Percentiles rank a stretch among this genome's conserved stretches.
Evolutionary conservation across 2,797 vertebrate genomes (phyloP).

Genomic region (Ctenopoma multispine): DNA sequence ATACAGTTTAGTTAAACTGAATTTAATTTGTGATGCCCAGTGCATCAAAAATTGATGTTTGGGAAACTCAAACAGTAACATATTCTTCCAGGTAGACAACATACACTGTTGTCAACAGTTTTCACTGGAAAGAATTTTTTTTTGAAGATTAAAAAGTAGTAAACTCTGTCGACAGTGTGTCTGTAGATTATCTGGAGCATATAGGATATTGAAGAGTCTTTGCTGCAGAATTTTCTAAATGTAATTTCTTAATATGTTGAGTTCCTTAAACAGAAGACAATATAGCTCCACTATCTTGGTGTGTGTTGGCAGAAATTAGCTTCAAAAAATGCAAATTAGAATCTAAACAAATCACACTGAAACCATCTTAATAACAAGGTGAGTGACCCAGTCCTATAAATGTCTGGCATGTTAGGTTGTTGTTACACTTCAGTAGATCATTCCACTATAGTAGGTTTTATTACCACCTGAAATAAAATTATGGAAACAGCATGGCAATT

Average conservation of each 20-base stretch:
- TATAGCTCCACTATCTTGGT: background rate
- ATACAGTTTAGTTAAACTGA: background rate
- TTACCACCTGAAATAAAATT: conserved; percentile 34
- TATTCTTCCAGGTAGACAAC: background rate
- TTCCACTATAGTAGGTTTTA: conserved; percentile 33
- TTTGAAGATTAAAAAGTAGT: background rate
- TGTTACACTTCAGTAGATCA: conserved; percentile 8
- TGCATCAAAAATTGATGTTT: background rate
- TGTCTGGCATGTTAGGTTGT: background rate
- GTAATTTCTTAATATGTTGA: background rate
- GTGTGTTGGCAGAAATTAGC: background rate
- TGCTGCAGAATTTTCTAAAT: background rate
- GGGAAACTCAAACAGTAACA: background rate
- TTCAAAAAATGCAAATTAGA: background rate
- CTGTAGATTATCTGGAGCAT: background rate
- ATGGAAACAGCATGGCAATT: conserved; percentile 35
- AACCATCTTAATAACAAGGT: conserved; percentile 1
- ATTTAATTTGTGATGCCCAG: background rate
- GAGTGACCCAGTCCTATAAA: background rate
- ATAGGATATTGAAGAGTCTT: background rate
- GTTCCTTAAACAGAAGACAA: background rate
- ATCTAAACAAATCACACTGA: conserved; percentile 8
- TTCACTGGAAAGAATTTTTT: conserved; percentile 6
- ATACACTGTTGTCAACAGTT: background rate
- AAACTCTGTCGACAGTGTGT: background rate